phyloP scores from a whole-genome alignment of 2,113 vertebrate genomes.

The Rana temporaria region DNA sequence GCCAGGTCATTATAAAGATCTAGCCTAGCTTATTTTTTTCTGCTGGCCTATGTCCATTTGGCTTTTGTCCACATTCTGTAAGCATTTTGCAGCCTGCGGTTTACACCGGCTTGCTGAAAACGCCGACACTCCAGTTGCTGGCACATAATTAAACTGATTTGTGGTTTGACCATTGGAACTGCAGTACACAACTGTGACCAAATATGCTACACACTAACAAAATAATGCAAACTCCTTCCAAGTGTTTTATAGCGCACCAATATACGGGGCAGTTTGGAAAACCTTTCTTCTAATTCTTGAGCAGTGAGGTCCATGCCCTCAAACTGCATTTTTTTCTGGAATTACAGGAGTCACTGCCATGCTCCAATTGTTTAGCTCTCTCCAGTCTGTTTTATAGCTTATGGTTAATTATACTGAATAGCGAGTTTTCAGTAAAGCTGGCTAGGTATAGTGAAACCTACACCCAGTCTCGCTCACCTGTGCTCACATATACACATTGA shows the following conservation, averaged over 20 bases:
- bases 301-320: conserved; percentile 55
- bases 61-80: conserved; percentile 68
- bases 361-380: conserved; percentile 4
- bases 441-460: neutral
- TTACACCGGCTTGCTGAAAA: conserved; percentile 72
- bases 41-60: conserved; percentile 74
- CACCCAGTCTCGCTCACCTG: neutral
- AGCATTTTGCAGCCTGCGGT: conserved; percentile 67
- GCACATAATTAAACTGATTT: conserved; percentile 74
- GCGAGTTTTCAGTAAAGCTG: neutral
- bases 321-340: neutral
- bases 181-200: conserved; percentile 64
- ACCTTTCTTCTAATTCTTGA: conserved; percentile 57
- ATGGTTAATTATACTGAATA: neutral
- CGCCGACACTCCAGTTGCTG: conserved; percentile 69
- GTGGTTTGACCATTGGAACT: conserved; percentile 69
- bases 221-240: conserved; percentile 29
- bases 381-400: conserved; percentile 17
- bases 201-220: conserved; percentile 34
- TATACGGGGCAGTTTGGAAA: conserved; percentile 24
- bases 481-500: neutral
- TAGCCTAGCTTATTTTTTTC: conserved; percentile 70
- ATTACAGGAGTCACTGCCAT: neutral
- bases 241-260: conserved; percentile 29
- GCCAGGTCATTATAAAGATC: conserved; percentile 69